Conservation (phyloP, 1,140 invertebrate genomes). For the Batillaria attramentaria region DNA sequence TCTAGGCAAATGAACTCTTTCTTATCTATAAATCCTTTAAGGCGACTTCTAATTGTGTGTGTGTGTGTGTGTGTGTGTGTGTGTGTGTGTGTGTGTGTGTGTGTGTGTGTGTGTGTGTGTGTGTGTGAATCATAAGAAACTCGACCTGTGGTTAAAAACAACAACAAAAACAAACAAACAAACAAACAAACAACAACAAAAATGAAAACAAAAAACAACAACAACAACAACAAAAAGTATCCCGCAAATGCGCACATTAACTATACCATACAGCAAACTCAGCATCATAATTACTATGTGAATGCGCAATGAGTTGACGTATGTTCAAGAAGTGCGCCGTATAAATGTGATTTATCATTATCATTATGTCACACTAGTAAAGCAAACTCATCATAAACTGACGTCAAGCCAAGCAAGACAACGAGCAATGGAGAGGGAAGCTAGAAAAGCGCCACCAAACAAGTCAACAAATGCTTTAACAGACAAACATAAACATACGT, state of each 20-base stretch:
- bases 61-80: conserved; percentile 6
- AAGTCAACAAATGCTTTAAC: too few species aligned
- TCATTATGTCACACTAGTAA: too few species aligned
- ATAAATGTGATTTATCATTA: too few species aligned
- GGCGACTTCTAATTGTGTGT: background rate
- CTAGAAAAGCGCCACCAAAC: too few species aligned
- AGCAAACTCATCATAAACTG: too few species aligned
- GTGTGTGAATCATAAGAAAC: background rate
- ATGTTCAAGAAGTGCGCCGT: too few species aligned
- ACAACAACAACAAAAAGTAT: background rate
- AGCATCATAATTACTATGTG: background rate
- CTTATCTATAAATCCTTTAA: background rate
- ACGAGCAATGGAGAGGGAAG: too few species aligned
- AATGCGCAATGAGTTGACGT: too few species aligned
- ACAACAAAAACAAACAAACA: background rate
- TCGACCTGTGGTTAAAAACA: background rate
- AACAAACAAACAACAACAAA: background rate
- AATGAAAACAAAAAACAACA: background rate
- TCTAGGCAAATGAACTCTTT: background rate
- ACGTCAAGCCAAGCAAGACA: too few species aligned
- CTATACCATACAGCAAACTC: conserved; percentile 19
- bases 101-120: conserved; percentile 11
- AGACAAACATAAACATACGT: too few species aligned
- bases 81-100: conserved; percentile 12
- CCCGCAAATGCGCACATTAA: too few species aligned